Evolutionary conservation across 2,797 vertebrate genomes (phyloP).

Genomic region (Bufotes viridis): DNA sequence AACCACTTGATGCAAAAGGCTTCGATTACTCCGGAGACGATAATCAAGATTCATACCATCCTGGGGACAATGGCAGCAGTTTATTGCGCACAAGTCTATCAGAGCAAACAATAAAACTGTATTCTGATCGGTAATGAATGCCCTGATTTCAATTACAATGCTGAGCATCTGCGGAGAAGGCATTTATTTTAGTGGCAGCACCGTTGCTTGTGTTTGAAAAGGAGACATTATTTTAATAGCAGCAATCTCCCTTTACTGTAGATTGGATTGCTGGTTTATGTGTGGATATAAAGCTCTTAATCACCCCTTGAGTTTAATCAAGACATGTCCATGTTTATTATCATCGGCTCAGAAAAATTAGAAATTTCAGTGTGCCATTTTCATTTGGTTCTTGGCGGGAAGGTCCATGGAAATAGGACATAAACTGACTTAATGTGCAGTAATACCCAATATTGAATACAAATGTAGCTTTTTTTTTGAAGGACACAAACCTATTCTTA

Average conservation of each 20-base stretch:
- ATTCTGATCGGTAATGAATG: conserved; percentile 14
- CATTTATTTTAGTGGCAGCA: not conserved
- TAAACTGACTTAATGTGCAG: not conserved
- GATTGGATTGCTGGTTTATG: not conserved
- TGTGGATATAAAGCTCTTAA: not conserved
- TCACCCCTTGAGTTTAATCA: not conserved
- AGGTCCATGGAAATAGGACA: not conserved
- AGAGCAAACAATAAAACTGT: conserved; percentile 4
- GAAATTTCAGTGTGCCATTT: not conserved
- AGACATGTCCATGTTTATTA: not conserved
- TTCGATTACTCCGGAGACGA: not conserved
- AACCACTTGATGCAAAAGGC: not conserved
- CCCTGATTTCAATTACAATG: conserved; percentile 16
- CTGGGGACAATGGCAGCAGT: not conserved
- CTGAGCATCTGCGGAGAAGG: not conserved
- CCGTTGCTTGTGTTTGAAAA: not conserved
- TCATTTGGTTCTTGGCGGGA: not conserved
- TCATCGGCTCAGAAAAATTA: not conserved
- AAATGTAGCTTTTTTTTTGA: not conserved
- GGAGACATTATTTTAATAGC: conserved; percentile 1
- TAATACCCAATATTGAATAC: not conserved
- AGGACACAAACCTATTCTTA: not conserved
- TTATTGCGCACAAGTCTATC: conserved; percentile 7
- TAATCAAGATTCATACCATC: not conserved
- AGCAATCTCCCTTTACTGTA: conserved; percentile 9